Conservation (phyloP, 2,797 vertebrate genomes). For the Cyprinodon diabolis region DNA sequence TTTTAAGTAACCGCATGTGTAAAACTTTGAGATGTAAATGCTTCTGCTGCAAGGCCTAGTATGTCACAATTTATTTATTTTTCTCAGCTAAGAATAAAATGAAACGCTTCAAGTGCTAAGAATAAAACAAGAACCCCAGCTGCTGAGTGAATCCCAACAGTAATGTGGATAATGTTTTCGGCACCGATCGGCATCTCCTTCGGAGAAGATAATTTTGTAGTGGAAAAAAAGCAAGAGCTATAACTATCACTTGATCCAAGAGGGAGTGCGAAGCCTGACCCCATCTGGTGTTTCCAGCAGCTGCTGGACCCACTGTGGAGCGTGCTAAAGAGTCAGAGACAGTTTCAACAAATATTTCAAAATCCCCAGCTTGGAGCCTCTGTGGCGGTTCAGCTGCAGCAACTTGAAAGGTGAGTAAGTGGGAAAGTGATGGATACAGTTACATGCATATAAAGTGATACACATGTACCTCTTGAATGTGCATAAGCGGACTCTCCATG, state of each 20-base stretch:
- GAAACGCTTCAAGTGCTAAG: slow-evolving; percentile 20
- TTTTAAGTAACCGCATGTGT: neutral
- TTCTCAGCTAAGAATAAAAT: slow-evolving; percentile 27
- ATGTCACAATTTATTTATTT: slow-evolving; percentile 13
- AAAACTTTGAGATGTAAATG: neutral
- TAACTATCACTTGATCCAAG: slow-evolving; percentile 37
- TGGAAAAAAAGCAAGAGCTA: slow-evolving; percentile 41
- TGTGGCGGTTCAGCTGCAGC: slow-evolving; percentile 31
- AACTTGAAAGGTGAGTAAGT: slow-evolving; percentile 18
- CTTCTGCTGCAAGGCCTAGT: neutral
- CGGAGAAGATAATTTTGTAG: slow-evolving; percentile 47
- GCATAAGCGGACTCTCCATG: slow-evolving; percentile 30
- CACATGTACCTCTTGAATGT: slow-evolving; percentile 11
- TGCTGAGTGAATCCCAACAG: slow-evolving; percentile 25
- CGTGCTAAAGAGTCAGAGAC: slow-evolving; percentile 18
- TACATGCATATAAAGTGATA: slow-evolving; percentile 4
- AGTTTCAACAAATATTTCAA: slow-evolving; percentile 46
- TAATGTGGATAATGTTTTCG: slow-evolving; percentile 27
- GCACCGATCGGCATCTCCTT: slow-evolving; percentile 12
- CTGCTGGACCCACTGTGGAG: slow-evolving; percentile 67
- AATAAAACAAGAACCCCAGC: slow-evolving; percentile 36
- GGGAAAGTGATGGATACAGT: slow-evolving; percentile 16
- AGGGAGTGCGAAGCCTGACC: slow-evolving; percentile 41
- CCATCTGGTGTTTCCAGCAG: slow-evolving; percentile 70
- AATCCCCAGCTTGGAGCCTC: slow-evolving; percentile 23